These are phyloP conservation scores for Hephaestus fuliginosus DNA, from an alignment of 2,797 vertebrate genomes.

Conservation along the genomic window DNA sequence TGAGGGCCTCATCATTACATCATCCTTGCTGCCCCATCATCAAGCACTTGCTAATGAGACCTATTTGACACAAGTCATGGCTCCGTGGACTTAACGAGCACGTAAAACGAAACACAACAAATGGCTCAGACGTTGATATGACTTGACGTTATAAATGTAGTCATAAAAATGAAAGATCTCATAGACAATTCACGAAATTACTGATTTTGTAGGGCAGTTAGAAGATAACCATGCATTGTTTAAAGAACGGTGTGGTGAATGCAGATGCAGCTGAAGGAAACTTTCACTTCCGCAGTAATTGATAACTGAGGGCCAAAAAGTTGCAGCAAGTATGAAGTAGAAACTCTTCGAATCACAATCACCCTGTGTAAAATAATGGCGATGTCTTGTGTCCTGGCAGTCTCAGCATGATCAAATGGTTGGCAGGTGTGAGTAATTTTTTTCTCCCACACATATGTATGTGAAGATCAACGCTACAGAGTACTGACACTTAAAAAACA, in stretches of 20 bases:
- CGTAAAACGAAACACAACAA: too few species aligned
- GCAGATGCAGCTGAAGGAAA: not conserved
- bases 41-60: not conserved
- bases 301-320: not conserved
- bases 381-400: not conserved
- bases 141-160: not conserved
- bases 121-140: not conserved
- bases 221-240: not conserved
- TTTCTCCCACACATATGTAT: not conserved
- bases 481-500: constrained; percentile 49
- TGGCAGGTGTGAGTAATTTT: constrained; percentile 27
- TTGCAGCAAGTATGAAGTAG: constrained; percentile 1
- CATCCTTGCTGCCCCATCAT: not conserved
- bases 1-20: not conserved
- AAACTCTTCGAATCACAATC: constrained; percentile 16
- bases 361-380: constrained; percentile 27
- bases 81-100: not conserved
- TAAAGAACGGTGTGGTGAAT: not conserved
- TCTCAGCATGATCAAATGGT: constrained; percentile 9
- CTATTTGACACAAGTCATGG: not conserved
- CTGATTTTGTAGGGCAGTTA: not conserved
- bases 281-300: not conserved
- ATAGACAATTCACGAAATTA: not conserved
- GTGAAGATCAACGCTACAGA: constrained; percentile 38
- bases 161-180: constrained; percentile 9